Base-by-base conservation (phyloP, 2,797 vertebrate species). In the Spheniscus humboldti region DNA sequence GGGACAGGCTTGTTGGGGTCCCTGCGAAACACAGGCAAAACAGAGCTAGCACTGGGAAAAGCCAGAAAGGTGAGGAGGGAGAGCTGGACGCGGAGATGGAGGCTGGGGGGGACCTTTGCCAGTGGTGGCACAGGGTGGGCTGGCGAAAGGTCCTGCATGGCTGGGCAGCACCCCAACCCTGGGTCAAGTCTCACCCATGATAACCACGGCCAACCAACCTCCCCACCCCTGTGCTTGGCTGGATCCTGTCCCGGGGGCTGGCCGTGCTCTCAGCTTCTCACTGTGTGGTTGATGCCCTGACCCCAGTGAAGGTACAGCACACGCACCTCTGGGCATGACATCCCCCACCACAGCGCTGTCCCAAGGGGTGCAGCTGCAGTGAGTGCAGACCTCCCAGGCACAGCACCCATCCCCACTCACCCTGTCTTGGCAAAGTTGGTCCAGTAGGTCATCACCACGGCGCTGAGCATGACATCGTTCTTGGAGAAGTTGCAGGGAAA, bases 341-440 rank as follows among this genome's bases (percentile, higher is more conserved):
- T n/a, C 2, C 13, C 2, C 14, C 22, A 6, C 31, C 53, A 23
- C 41, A 77, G 47, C 69, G 60, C 0, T 1, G 20, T 53, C 30
- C 43, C 27, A 9, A 41, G 13, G 28, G n/a, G 19, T 57, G 11
- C 35, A 92, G n/a, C 27, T 71, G 75, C 85, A 77, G 31, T 13
- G 45, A 84, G 22, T 18, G n/a, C 77, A 88, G 90, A 80, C 11
- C 47, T 23, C 13, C 8, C 15, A 5, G 20, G 56, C 39, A 43
- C 3, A 1, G 60, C 60, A 62, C 37, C 35, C 52, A n/a, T 83
- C 63, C 69, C 47, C 83, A 98, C 99, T 99, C 98, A 99, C 99
- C 99, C 99, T 35, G 99, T 99, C 98, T 99, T 99, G 98, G 99
- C 99, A 97, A 99, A 99, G 98, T 99, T 99, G 97, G 99, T 99